A percentile compares a stretch with the other conserved stretches of the same genome.
These are phyloP conservation scores for Cynaeus angustus DNA, from an alignment of 2,888 invertebrate genomes.

Conservation along the genomic window DNA sequence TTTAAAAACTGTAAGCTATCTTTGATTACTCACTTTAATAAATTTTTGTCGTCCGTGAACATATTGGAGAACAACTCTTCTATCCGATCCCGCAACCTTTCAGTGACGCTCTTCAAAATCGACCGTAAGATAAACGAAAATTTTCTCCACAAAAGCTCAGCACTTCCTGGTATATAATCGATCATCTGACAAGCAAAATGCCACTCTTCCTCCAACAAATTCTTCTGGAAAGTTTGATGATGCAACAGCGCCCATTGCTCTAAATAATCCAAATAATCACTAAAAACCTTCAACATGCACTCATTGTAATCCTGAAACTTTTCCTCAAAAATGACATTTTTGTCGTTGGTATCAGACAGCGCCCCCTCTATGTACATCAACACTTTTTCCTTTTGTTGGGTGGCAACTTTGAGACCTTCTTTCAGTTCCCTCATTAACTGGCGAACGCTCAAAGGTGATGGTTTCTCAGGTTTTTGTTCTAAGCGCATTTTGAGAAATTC, in stretches of 20 bases:
- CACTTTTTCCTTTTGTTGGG: constrained; percentile 86
- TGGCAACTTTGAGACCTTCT: constrained; percentile 90
- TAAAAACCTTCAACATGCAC: constrained; percentile 74
- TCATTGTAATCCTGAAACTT: constrained; percentile 83
- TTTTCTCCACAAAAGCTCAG: constrained; percentile 81
- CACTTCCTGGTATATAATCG: constrained; percentile 84
- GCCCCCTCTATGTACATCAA: constrained; percentile 78
- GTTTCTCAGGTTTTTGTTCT: constrained; percentile 87
- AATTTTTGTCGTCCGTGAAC: constrained; percentile 63
- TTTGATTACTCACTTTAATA: constrained; percentile 60
- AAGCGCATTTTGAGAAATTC: constrained; percentile 91
- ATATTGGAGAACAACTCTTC: constrained; percentile 67
- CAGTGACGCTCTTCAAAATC: constrained; percentile 72
- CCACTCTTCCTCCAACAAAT: constrained; percentile 91
- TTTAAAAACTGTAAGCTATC: too few relatives aligned
- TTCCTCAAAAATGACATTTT: constrained; percentile 73
- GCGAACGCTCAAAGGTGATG: constrained; percentile 89
- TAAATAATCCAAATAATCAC: constrained; percentile 91
- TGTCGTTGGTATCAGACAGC: constrained; percentile 72
- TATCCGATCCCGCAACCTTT: constrained; percentile 71
- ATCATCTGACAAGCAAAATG: constrained; percentile 86
- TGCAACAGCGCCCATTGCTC: constrained; percentile 86
- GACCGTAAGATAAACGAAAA: constrained; percentile 78
- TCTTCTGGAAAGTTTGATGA: constrained; percentile 79
- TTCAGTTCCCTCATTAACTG: constrained; percentile 87